These are phyloP conservation scores for Drosophila differens DNA, from an alignment of 2,888 invertebrate genomes.

Conservation along the genomic window DNA sequence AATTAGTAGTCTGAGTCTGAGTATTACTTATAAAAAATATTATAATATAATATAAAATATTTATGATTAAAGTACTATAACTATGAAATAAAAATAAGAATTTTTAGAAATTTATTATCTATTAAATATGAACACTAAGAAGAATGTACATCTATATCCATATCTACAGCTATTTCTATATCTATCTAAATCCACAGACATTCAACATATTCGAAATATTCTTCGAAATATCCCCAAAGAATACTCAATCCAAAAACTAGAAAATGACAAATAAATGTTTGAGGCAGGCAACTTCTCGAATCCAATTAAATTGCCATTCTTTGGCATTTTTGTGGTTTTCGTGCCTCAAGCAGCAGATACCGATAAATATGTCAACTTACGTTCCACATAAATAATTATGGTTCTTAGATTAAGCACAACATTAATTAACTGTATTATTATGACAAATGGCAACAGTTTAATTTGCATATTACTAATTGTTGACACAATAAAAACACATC, in stretches of 20 bases:
- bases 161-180: not conserved
- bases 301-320: not conserved
- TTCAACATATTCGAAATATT: not conserved
- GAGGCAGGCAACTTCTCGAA: not conserved
- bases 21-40: not conserved
- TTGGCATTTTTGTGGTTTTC: not conserved
- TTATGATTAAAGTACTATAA: too few relatives aligned
- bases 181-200: not conserved
- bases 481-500: conserved; percentile 62
- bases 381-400: not conserved
- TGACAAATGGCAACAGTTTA: conserved; percentile 40
- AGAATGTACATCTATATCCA: not conserved
- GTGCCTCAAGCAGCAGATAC: not conserved
- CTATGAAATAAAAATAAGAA: not conserved
- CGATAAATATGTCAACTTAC: not conserved
- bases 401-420: not conserved
- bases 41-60: not conserved
- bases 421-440: conserved; percentile 35
- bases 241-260: not conserved
- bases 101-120: not conserved
- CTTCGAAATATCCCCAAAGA: not conserved
- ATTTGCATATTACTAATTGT: conserved; percentile 69
- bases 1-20: not conserved
- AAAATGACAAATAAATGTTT: not conserved
- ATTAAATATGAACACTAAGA: not conserved